These are phyloP conservation scores for Prorops nasuta DNA, from an alignment of 1,140 invertebrate genomes.

Conservation along the genomic window DNA sequence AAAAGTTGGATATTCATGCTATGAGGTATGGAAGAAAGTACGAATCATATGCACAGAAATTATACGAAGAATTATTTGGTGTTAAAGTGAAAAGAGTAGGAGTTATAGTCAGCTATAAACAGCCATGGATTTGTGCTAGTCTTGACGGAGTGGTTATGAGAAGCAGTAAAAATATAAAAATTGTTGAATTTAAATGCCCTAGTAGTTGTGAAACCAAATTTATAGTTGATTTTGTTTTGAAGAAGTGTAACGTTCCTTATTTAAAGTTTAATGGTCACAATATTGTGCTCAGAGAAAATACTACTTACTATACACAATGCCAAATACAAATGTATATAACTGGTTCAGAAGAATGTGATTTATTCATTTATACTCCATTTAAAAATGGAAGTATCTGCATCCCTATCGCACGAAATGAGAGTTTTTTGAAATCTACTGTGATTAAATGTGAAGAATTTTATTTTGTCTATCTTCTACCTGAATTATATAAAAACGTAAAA, in stretches of 20 bases:
- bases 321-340: slow-evolving; percentile 26
- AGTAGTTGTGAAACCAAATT: slow-evolving; percentile 19
- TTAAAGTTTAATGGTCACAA: neutral
- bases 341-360: slow-evolving; percentile 17
- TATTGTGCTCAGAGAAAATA: neutral
- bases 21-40: slow-evolving; percentile 16
- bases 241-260: neutral
- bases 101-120: slow-evolving; percentile 9
- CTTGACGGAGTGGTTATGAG: slow-evolving; percentile 22
- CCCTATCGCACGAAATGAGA: slow-evolving; percentile 11
- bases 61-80: slow-evolving; percentile 10
- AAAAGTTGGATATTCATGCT: slow-evolving; percentile 3
- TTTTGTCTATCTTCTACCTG: slow-evolving; percentile 16
- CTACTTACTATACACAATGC: slow-evolving; percentile 21
- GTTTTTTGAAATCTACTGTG: slow-evolving; percentile 18
- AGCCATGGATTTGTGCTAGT: slow-evolving; percentile 22
- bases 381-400: slow-evolving; percentile 6
- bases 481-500: too few species aligned
- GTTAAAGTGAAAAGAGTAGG: slow-evolving; percentile 19
- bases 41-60: slow-evolving; percentile 1
- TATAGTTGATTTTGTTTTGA: slow-evolving; percentile 10
- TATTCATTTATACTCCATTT: slow-evolving; percentile 21
- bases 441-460: slow-evolving; percentile 21
- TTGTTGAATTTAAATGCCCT: slow-evolving; percentile 28
- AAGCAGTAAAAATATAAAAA: slow-evolving; percentile 11